Percentiles rank a stretch among this genome's conserved stretches.
Conservation (phyloP, 2,113 vertebrate genomes). For the Triplophysa siluroides region DNA sequence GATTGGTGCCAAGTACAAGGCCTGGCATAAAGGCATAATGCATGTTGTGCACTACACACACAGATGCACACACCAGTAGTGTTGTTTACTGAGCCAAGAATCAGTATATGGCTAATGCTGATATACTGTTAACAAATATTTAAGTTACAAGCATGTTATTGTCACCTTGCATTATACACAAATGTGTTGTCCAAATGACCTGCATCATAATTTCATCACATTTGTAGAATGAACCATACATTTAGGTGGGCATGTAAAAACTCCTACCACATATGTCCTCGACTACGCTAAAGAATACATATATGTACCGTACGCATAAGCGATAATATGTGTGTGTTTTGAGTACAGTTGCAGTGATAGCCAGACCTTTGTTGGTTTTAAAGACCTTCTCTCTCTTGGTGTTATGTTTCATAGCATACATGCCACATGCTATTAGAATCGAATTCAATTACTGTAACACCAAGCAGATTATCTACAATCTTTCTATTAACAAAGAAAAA, state of each 20-base stretch:
- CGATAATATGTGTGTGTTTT: slow-evolving; percentile 20
- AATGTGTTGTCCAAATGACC: too few species aligned
- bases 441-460: slow-evolving; percentile 68
- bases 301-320: neutral
- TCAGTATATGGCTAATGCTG: too few species aligned
- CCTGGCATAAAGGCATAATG: slow-evolving; percentile 40
- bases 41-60: neutral
- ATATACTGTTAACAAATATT: too few species aligned
- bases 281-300: neutral
- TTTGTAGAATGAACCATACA: too few species aligned
- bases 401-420: slow-evolving; percentile 65
- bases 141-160: too few species aligned
- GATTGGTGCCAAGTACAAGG: slow-evolving; percentile 49
- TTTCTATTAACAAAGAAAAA: slow-evolving; percentile 60
- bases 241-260: too few species aligned
- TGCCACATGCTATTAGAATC: slow-evolving; percentile 69
- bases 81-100: neutral
- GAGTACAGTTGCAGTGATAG: slow-evolving; percentile 6
- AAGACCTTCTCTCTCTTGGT: slow-evolving; percentile 36
- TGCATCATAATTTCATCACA: too few species aligned
- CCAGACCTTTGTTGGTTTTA: slow-evolving; percentile 5
- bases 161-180: too few species aligned
- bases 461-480: slow-evolving; percentile 55
- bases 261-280: too few species aligned
- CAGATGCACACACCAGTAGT: neutral